These are phyloP conservation scores for Lepidonotus clava DNA, from an alignment of 2,888 invertebrate genomes.

Conservation along the genomic window DNA sequence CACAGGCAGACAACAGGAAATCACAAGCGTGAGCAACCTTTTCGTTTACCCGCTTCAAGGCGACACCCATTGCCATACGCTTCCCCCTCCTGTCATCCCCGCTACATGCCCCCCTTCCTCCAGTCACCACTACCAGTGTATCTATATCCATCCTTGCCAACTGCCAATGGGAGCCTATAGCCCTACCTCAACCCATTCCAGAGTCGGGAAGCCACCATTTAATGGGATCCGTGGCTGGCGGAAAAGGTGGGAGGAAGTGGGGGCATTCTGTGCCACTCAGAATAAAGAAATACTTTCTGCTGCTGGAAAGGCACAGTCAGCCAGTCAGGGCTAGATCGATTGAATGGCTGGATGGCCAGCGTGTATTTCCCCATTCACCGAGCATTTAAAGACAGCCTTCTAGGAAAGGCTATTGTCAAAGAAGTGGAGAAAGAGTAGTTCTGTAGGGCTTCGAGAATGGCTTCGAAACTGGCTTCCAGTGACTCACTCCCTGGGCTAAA, in stretches of 20 bases:
- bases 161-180: no score
- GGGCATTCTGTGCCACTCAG: conserved; percentile 1
- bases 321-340: neutral
- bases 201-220: neutral
- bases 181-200: no score
- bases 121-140: neutral
- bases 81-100: neutral
- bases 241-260: no score
- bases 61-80: neutral
- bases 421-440: neutral
- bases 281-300: neutral
- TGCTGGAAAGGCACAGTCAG: neutral
- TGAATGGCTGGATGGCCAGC: neutral
- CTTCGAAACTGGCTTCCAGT: neutral
- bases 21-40: conserved; percentile 45
- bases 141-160: conserved; percentile 2
- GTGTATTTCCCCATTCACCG: no score
- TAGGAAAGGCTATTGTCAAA: neutral
- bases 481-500: neutral
- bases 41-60: conserved; percentile 40
- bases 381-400: no score
- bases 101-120: neutral
- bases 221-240: neutral
- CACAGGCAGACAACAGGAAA: conserved; percentile 28
- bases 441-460: conserved; percentile 2